Conservation (phyloP, 2,888 invertebrate genomes). For the Heliconius aoede region DNA sequence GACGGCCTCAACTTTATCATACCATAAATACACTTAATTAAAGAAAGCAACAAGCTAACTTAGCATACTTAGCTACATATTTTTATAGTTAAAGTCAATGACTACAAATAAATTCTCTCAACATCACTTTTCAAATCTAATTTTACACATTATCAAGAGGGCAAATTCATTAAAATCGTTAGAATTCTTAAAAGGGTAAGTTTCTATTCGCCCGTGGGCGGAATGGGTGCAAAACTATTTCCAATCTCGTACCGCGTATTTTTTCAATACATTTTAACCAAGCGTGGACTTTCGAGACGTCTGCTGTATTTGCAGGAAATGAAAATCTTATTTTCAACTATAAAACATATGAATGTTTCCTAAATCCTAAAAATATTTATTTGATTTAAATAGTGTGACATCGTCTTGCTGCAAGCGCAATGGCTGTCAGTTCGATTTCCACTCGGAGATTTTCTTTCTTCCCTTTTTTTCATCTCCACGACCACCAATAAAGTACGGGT, state of each 20-base stretch:
- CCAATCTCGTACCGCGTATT: constrained; percentile 15
- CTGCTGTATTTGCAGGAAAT: constrained; percentile 11
- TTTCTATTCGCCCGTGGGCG: constrained; percentile 18
- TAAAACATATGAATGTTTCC: background rate
- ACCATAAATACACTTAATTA: too few species aligned
- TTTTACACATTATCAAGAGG: background rate
- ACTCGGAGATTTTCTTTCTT: too few species aligned
- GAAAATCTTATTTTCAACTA: background rate
- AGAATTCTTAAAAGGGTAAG: constrained; percentile 19
- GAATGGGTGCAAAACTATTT: constrained; percentile 24
- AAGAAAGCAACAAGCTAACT: too few species aligned
- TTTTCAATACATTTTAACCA: constrained; percentile 16
- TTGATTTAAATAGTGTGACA: background rate
- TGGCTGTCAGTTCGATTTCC: background rate
- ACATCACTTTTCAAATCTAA: background rate
- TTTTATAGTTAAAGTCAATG: background rate
- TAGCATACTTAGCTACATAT: too few species aligned
- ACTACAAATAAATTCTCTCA: background rate
- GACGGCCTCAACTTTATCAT: too few species aligned
- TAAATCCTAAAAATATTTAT: background rate
- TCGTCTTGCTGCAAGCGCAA: background rate
- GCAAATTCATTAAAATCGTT: constrained; percentile 13
- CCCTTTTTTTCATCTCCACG: too few species aligned
- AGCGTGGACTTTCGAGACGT: constrained; percentile 2
- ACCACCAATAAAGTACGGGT: too few species aligned